Base-by-base conservation (phyloP, 2,797 vertebrate genomes). In the Pseudopleuronectes americanus region DNA sequence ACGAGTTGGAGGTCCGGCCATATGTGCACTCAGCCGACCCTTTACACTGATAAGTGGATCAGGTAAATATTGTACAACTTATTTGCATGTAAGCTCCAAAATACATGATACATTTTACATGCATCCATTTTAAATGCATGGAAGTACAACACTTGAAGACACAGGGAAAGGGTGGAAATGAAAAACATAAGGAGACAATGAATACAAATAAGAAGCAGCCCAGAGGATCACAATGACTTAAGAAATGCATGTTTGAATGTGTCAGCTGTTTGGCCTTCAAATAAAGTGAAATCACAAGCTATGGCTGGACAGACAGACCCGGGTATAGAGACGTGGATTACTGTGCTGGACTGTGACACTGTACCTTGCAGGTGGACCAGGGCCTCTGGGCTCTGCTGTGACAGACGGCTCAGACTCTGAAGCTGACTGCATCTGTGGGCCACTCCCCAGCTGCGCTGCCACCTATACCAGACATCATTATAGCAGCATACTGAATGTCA, bases 391-490 rank as follows among this genome's bases (percentile, higher is more conserved):
- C 89, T 96, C 85, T 99, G 97, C 57, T 95, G 95, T 14, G 93
- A 95, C 59, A 99, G 94, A 31, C 98, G 95, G 66, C 93, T 92
- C 45, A 99, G 91, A 85, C 98, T 99, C 81, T 97, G 97, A 5
- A 99, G 94, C 55, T 99, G 97, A 84, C 94, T 92, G 76, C 96
- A 97, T 74, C 95, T 94, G 85, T 99, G 97, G 70, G 97, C 92
- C 23, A 99, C 76, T 41, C 97, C 97, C 98, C 98, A 99, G 88
- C 95, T 96, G 69, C 97, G 96, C 92, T 99, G 97, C 98, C 98
- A 99, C 89, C 98, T 99, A 84, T 61, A 89, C 57, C 36, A 61
- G 58, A 87, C 26, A 54, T 19, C 6, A 16, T 16, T 22, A 48
- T 48, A n/a, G 8, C 21, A 73, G 64, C 45, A 49, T 10, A 12